Evolutionary conservation across 1,140 invertebrate genomes (phyloP), one percentile per base, ranked within the genome.

Genomic region (Heliconius hewitsoni): DNA sequence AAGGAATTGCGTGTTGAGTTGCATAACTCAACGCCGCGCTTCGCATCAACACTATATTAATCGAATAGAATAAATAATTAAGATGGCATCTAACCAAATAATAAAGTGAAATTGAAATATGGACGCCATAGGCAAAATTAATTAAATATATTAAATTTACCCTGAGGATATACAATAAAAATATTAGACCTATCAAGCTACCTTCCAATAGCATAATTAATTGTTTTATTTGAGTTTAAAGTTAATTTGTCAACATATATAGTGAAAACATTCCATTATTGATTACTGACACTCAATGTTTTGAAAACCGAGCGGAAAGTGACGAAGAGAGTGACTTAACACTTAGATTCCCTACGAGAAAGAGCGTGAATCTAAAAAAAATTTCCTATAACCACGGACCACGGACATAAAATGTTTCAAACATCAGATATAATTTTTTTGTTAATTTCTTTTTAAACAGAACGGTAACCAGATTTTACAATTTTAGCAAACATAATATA

Each of bases 91-190:
- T 37, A 37, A 37, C 34, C 34, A 46, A 9, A 46, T 46, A 46
- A 46, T 13, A 57, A 11, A 23, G 18, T 0, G 23, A 23, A 30
- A 66, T 23, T 66, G 60, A 66, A 30, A 30, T 66, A 66, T 66
- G 27, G 60, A 66, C 9, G 60, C 27, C 11, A 16, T 27, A 3
- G 13, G 60, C 60, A 4, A 30, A 66, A 66, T 30, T 23, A 30
- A 30, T 66, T 66, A 66, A 9, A 11, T 66, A 27, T 30, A 66
- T 16, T 5, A 1, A 27, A 30, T 30, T 66, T 66, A 66, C 27
- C 60, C 60, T 66, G 27, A 66, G 60, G 60, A 30, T 66, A 66
- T 16, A 30, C 60, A 16, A 66, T 66, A 66, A 66, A 66, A 66
- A 66, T 30, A 30, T 66, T 30, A 66, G 11, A 27, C 27, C 23